These are phyloP conservation scores for Verasper variegatus DNA, from an alignment of 2,113 vertebrate species.

Conservation along the genomic window DNA sequence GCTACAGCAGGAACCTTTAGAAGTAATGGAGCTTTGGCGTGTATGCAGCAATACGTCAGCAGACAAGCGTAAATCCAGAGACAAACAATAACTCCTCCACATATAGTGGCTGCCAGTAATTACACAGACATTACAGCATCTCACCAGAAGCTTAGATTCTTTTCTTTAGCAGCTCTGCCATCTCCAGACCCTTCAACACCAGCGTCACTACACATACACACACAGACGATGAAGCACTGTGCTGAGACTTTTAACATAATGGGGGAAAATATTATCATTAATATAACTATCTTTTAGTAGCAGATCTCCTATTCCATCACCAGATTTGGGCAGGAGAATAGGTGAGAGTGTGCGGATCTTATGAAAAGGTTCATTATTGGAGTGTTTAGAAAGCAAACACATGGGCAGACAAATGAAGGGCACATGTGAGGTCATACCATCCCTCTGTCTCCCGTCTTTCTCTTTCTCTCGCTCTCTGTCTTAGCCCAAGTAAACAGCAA, in stretches of 20 bases:
- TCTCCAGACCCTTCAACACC: conserved; percentile 38
- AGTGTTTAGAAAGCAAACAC: conserved; percentile 73
- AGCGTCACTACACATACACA: neutral
- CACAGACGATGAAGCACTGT: conserved; percentile 28
- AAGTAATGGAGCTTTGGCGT: conserved; percentile 7
- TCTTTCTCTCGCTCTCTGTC: conserved; percentile 15
- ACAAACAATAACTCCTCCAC: conserved; percentile 24
- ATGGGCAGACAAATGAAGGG: conserved; percentile 44
- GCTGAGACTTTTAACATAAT: conserved; percentile 40
- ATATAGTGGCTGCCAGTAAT: conserved; percentile 33
- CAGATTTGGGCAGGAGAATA: conserved; percentile 21
- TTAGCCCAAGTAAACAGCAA: conserved; percentile 16
- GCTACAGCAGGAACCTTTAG: neutral
- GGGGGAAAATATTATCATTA: conserved; percentile 63
- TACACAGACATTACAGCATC: conserved; percentile 34
- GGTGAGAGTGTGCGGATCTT: conserved; percentile 30
- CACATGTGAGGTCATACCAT: conserved; percentile 54
- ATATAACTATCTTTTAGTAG: conserved; percentile 47
- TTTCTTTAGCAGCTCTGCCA: conserved; percentile 28
- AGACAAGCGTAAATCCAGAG: conserved; percentile 39
- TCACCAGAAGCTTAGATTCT: conserved; percentile 26
- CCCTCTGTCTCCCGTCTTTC: conserved; percentile 17
- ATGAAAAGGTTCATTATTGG: conserved; percentile 63
- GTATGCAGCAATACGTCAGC: conserved; percentile 26
- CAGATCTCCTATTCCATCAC: conserved; percentile 34